Evolutionary conservation across 2,888 invertebrate species (phyloP).

Genomic region (Nasonia oneida): DNA sequence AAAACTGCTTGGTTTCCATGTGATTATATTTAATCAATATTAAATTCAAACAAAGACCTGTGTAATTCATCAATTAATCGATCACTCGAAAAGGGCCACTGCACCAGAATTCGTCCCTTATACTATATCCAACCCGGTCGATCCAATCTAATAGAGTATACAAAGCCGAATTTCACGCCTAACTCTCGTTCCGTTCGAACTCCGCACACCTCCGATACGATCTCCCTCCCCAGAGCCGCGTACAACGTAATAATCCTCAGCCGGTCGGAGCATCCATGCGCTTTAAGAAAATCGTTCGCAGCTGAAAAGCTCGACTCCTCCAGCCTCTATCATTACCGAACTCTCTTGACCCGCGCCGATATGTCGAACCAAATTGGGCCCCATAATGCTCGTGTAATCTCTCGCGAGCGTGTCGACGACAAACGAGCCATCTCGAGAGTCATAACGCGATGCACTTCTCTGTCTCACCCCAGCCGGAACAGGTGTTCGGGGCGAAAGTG

Average conservation of each 20-base stretch:
- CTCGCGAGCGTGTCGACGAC: conserved; percentile 8
- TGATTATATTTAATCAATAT: no score
- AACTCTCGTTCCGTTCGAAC: not conserved
- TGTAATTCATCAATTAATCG: no score
- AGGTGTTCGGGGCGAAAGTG: conserved; percentile 74
- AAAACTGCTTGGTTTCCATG: no score
- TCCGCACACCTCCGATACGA: conserved; percentile 4
- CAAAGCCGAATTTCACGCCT: not conserved
- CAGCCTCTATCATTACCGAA: conserved; percentile 3
- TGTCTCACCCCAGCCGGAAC: conserved; percentile 64
- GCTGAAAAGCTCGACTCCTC: not conserved
- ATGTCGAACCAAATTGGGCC: not conserved
- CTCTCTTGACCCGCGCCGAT: not conserved
- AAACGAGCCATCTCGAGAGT: not conserved
- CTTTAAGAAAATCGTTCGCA: conserved; percentile 14
- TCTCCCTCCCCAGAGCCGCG: not conserved
- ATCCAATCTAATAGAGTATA: no score
- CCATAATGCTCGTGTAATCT: not conserved
- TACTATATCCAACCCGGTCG: no score
- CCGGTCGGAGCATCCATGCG: not conserved
- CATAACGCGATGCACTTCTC: not conserved
- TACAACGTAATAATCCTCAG: not conserved
- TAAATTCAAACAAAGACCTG: no score
- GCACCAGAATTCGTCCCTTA: no score
- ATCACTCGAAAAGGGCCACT: no score